Conservation (phyloP, 2,113 vertebrate genomes). For the Cnemophilus loriae region DNA sequence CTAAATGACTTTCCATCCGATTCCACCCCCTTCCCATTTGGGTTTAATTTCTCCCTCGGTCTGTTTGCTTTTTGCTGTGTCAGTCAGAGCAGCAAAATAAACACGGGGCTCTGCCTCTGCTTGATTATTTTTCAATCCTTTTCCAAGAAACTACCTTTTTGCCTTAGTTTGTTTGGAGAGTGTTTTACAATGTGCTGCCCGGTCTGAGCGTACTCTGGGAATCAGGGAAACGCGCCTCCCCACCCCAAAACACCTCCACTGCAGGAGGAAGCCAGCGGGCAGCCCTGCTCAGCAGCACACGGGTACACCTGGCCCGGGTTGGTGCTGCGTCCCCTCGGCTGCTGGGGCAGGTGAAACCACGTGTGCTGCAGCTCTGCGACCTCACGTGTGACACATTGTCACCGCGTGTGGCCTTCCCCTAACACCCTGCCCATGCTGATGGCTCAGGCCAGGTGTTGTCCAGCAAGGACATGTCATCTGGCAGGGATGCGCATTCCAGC, state of each 20-base stretch:
- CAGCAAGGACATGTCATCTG: accelerated
- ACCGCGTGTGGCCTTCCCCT: accelerated
- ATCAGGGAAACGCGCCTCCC: accelerated
- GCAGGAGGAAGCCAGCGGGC: not conserved
- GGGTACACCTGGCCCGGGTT: accelerated
- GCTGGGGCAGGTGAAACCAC: not conserved
- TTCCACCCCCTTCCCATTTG: not conserved
- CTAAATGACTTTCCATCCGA: not conserved
- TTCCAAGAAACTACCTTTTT: conserved; percentile 47
- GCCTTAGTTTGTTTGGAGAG: conserved; percentile 26
- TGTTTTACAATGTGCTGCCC: not conserved
- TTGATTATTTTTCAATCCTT: conserved; percentile 43
- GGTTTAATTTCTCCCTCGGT: not conserved
- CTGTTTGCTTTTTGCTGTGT: conserved; percentile 57
- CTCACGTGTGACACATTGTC: accelerated
- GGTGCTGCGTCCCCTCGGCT: accelerated
- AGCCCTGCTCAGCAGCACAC: not conserved
- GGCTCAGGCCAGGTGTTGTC: not conserved
- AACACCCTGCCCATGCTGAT: accelerated
- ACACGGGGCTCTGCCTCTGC: not conserved
- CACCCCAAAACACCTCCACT: not conserved
- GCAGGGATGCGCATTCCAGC: accelerated
- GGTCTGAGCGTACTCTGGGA: not conserved
- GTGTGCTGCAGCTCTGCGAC: not conserved
- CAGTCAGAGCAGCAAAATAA: conserved; percentile 61